A percentile compares a stretch with the other conserved stretches of the same genome.
Evolutionary conservation across 35 echinoderm and acorn worm species (phyloP).

Genomic region (Amphiura filiformis): DNA sequence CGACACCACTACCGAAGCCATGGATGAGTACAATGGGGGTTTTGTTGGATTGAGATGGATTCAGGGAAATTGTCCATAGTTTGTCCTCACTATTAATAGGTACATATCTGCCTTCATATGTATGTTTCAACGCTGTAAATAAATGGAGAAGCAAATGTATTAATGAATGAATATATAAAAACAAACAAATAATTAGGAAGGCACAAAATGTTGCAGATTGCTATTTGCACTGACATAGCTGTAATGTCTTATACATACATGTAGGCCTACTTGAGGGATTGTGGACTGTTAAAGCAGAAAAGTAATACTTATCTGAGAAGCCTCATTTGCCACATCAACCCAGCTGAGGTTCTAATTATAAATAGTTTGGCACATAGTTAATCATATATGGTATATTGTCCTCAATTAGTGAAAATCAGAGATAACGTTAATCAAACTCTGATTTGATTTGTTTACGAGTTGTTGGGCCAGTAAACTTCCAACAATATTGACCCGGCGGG

Average conservation of each 20-base stretch:
- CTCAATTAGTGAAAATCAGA: too few relatives aligned
- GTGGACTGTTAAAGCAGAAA: too few relatives aligned
- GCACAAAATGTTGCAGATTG: neutral
- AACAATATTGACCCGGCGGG: too few relatives aligned
- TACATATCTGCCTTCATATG: slow-evolving; percentile 76
- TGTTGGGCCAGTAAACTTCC: too few relatives aligned
- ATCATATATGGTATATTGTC: too few relatives aligned
- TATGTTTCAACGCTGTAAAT: slow-evolving; percentile 52
- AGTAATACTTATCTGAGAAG: too few relatives aligned
- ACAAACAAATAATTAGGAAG: neutral
- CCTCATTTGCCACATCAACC: too few relatives aligned
- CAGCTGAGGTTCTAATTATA: too few relatives aligned
- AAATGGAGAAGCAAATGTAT: too few relatives aligned
- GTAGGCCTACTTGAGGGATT: neutral
- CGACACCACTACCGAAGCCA: slow-evolving; percentile 84
- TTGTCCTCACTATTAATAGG: slow-evolving; percentile 49
- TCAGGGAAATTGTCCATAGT: slow-evolving; percentile 77
- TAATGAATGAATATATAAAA: neutral
- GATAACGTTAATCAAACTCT: too few relatives aligned
- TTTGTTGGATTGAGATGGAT: slow-evolving; percentile 53
- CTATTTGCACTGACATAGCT: neutral
- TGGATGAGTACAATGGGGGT: slow-evolving; percentile 86
- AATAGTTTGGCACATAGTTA: too few relatives aligned
- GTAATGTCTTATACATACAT: neutral
- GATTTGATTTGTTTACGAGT: too few relatives aligned